These are phyloP conservation scores for Physocephala rufipes DNA, from an alignment of 2,888 invertebrate genomes.

Conservation along the genomic window DNA sequence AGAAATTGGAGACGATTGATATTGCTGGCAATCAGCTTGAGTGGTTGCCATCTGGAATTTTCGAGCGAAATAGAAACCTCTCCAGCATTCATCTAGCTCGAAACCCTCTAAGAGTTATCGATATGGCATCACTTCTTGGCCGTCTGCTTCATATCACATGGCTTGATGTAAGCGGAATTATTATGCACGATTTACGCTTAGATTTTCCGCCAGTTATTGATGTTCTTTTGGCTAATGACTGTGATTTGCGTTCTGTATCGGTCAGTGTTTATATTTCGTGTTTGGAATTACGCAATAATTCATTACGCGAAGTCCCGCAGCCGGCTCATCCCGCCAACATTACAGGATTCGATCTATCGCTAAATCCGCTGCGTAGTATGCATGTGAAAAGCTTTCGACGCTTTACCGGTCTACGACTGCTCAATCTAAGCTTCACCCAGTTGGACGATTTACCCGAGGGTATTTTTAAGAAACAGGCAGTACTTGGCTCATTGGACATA, in stretches of 20 bases:
- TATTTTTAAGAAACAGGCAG: constrained; percentile 59
- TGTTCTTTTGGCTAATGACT: constrained; percentile 53
- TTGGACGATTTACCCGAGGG: constrained; percentile 59
- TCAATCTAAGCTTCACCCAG: constrained; percentile 58
- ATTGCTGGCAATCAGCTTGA: constrained; percentile 57
- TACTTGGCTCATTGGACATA: constrained; percentile 57
- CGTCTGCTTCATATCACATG: constrained; percentile 52
- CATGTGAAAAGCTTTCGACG: constrained; percentile 59
- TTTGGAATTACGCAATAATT: constrained; percentile 60
- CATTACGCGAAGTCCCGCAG: constrained; percentile 59
- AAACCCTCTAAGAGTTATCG: constrained; percentile 57
- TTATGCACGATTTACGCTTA: constrained; percentile 57
- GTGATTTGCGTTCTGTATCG: constrained; percentile 58
- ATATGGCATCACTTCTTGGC: constrained; percentile 56
- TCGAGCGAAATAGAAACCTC: constrained; percentile 57
- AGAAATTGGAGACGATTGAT: constrained; percentile 56
- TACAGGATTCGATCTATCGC: constrained; percentile 57
- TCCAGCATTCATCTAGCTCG: constrained; percentile 56
- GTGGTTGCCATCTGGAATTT: constrained; percentile 55
- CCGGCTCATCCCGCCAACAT: constrained; percentile 59
- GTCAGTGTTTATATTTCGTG: constrained; percentile 56
- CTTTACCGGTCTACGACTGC: constrained; percentile 53
- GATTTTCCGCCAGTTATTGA: constrained; percentile 56
- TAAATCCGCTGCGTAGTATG: constrained; percentile 58
- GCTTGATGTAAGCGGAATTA: constrained; percentile 60